Base-by-base conservation (phyloP, 2,888 invertebrate genomes). In the Amiota minor region DNA sequence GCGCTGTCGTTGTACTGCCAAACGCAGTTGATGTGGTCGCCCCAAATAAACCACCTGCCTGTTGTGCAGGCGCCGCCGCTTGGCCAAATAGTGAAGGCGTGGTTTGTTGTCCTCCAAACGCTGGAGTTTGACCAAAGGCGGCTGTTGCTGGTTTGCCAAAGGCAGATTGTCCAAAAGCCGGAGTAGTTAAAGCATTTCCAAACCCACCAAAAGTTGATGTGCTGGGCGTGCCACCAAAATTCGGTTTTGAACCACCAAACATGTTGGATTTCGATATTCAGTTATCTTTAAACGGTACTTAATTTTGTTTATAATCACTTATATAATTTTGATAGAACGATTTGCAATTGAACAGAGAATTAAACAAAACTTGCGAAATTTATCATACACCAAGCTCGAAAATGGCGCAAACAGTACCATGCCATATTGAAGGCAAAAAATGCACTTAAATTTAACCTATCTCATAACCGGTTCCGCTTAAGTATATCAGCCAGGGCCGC, bases 81-180 rank as follows among this genome's bases (percentile, higher is more conserved):
- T 91, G 88, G 64, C 92, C 92, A 88, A 94, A 94, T 72, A 93
- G 88, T 14, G 92, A 91, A 0, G 84, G 81, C 49, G 91, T 89
- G 64, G 90, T 88, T 73, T 86, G 89, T 73, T 87, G 90, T 2
- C 85, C 79, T 0, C 95, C 95, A 89, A 95, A 95, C 0, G 94
- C 92, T 0, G 94, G 92, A 8, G 94, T 91, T 2, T 92, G 92
- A 47, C 94, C 94, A 74, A 94, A 94, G 70, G 92, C 92, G 0
- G 92, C 91, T 1, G 92, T 92, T 0, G 93, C 91, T 3, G 93
- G 91, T 81, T 89, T 92, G 1, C 92, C 92, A 87, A 92, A 92
- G 1, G 92, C 89, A 1, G 92, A 88, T 75, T 91, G 91, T 0
- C 90, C 90, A 80, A 91, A 91, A 2, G 90, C 90, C 62, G 90